Conservation (phyloP, 1,140 invertebrate species). For the Drosophila miranda region DNA sequence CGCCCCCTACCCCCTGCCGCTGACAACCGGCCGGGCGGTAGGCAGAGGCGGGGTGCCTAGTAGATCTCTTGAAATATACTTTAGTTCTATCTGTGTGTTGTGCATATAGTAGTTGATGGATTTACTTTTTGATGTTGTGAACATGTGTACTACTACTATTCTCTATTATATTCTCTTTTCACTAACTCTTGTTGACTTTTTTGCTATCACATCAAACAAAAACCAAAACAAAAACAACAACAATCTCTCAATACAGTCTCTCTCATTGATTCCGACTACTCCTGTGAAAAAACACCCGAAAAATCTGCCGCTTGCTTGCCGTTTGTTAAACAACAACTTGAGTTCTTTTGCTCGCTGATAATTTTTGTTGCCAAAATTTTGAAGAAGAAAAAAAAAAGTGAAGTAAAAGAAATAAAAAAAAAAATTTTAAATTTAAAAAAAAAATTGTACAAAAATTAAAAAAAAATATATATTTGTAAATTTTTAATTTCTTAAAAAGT, state of each 20-base stretch:
- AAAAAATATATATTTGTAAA: neutral
- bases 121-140: conserved; percentile 83
- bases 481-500: conserved; percentile 17
- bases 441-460: neutral
- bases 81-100: conserved; percentile 50
- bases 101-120: conserved; percentile 74
- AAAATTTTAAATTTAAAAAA: conserved; percentile 40
- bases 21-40: too few relatives aligned
- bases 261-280: conserved; percentile 15
- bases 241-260: conserved; percentile 23
- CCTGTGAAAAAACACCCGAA: conserved; percentile 59
- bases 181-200: conserved; percentile 66
- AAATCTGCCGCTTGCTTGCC: conserved; percentile 71
- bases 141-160: conserved; percentile 58
- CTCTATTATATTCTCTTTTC: conserved; percentile 59
- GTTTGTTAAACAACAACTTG: conserved; percentile 44
- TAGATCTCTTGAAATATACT: conserved; percentile 32
- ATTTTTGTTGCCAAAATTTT: conserved; percentile 64
- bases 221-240: conserved; percentile 39
- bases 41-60: neutral
- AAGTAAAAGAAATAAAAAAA: conserved; percentile 19
- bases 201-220: conserved; percentile 55
- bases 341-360: conserved; percentile 64
- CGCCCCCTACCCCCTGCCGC: neutral
- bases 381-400: conserved; percentile 15